Percentiles rank a stretch among this genome's conserved stretches.
Evolutionary conservation across 2,888 invertebrate genomes (phyloP).

Genomic region (Minunthozetes semirufus): DNA sequence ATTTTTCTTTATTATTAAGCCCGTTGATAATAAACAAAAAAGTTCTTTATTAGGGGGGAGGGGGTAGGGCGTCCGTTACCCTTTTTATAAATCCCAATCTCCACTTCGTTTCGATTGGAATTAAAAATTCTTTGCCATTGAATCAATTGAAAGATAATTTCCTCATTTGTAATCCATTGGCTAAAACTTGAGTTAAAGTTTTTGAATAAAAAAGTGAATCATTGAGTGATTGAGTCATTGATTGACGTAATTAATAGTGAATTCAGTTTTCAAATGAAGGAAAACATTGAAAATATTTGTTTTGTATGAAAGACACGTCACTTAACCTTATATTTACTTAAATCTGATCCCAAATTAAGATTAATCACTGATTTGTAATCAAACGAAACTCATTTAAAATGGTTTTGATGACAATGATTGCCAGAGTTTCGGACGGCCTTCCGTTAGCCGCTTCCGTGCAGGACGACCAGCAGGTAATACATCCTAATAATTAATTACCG

Average conservation of each 20-base stretch:
- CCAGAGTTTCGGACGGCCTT: slow-evolving; percentile 85
- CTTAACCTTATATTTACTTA: background rate
- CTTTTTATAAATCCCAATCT: too few species aligned
- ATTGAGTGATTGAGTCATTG: background rate
- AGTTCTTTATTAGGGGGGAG: too few species aligned
- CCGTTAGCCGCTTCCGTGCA: slow-evolving; percentile 95
- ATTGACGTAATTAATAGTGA: background rate
- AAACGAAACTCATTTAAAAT: slow-evolving; percentile 54
- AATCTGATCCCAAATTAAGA: background rate
- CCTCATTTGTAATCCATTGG: too few species aligned
- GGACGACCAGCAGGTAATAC: slow-evolving; percentile 87
- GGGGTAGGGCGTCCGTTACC: too few species aligned
- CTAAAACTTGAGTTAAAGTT: too few species aligned
- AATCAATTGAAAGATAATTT: too few species aligned
- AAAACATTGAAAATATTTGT: background rate
- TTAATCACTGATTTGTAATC: background rate
- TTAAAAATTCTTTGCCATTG: too few species aligned
- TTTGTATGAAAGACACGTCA: slow-evolving; percentile 19
- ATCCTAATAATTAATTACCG: background rate
- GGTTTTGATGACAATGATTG: slow-evolving; percentile 97
- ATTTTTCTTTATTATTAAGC: too few species aligned
- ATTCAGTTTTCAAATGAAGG: background rate
- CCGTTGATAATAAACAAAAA: too few species aligned
- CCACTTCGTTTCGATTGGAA: too few species aligned
- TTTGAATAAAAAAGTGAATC: too few species aligned